Evolutionary conservation across 2,888 invertebrate species (phyloP), one percentile per base, ranked within the genome.

Genomic region (Drosophila kambysellisi): DNA sequence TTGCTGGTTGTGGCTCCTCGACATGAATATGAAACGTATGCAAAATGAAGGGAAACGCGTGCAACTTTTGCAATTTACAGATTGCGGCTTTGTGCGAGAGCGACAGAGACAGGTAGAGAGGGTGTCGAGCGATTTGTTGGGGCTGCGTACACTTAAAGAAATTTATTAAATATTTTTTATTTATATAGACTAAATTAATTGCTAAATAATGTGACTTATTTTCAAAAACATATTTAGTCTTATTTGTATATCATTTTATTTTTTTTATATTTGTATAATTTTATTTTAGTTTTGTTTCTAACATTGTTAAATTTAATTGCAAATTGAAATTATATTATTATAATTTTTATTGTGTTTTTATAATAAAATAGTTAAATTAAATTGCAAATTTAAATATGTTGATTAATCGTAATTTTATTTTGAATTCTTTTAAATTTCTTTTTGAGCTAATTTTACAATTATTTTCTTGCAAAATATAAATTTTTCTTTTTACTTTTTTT

Each of bases 11-110:
- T 33, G 37, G 54, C 56, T 29, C 37, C 78, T 59, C 83, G 78
- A 82, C 88, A 85, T 85, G 80, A 85, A 88, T 89, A 89, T 89
- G 84, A 89, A 85, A 81, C 88, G 89, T 81, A 87, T 84, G 84
- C 81, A 89, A 84, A 89, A 89, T 76, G 82, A 84, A 70, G 84
- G 84, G 88, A 88, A 88, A 88, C 79, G 85, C 85, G 88, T 73
- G 78, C 81, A 83, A 82, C 72, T 83, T 83, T 85, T 89, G 89
- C 85, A 89, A 88, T 88, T 89, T 88, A 77, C 88, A 77, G 80
- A 88, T 82, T 81, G 81, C 50, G 81, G 65, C 54, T 59, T 30
- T 29, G 52, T 46, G 72, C 65, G 8, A 15, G 9, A 9, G 33
- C 3, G 37, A 37, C 2, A 37, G 5, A 37, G 20, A 53, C 15